These are phyloP conservation scores for Oryzias javanicus DNA, from an alignment of 2,113 vertebrate species.

Conservation along the genomic window DNA sequence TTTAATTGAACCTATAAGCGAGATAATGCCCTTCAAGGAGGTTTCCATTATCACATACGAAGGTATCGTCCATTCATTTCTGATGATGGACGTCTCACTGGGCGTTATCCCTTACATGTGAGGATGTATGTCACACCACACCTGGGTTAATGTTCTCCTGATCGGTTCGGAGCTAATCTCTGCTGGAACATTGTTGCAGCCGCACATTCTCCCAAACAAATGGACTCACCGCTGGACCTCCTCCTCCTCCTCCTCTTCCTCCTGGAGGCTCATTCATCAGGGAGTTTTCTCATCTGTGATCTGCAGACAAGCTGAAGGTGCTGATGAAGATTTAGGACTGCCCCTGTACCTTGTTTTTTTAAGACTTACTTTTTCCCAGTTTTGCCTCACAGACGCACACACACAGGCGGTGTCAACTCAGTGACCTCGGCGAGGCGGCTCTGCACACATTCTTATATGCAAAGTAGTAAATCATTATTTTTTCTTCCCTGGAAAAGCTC, in stretches of 20 bases:
- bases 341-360: slow-evolving; percentile 9
- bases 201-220: slow-evolving; percentile 18
- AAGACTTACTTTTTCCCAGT: slow-evolving; percentile 21
- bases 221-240: neutral
- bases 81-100: too few species aligned
- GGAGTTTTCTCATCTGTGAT: slow-evolving; percentile 47
- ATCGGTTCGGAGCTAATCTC: slow-evolving; percentile 50
- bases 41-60: too few species aligned
- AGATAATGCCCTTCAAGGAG: too few species aligned
- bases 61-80: too few species aligned
- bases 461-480: too few species aligned
- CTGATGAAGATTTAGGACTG: slow-evolving; percentile 64
- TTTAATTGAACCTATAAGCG: too few species aligned
- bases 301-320: slow-evolving; percentile 38
- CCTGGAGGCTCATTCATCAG: slow-evolving; percentile 48
- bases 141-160: slow-evolving; percentile 39
- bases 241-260: slow-evolving; percentile 16
- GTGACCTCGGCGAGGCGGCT: too few species aligned
- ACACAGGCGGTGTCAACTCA: too few species aligned
- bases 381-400: too few species aligned
- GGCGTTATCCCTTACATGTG: too few species aligned
- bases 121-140: slow-evolving; percentile 25
- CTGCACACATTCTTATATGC: too few species aligned
- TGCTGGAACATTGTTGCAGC: slow-evolving; percentile 27
- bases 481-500: too few species aligned